Base-by-base conservation (phyloP, 2,113 vertebrate genomes). In the Hirundichthys speculiger region DNA sequence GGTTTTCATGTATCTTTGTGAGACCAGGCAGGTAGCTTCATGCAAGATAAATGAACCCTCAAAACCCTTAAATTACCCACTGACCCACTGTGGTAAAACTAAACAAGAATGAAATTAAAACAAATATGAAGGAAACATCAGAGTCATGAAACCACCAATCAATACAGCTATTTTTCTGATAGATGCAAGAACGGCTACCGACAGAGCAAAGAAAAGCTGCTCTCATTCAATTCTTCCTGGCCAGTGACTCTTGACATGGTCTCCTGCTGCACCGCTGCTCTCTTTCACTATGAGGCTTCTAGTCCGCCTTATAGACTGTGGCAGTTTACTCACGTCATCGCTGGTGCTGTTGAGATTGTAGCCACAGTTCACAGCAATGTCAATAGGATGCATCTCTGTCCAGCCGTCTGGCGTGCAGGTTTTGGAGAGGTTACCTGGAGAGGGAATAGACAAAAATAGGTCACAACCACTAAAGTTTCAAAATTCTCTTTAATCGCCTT, bases 351-450 rank as follows among this genome's bases (percentile, higher is more conserved):
- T 95, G 66, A 91, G 76, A 63, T 95, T 91, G 25, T 93, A 93
- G 13, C 94, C 95, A 75, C 97, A 99, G 80, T 94, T 95, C 1
- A 86, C 0, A 0, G 85, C 2, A 0, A 98, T 96, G 0, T 93
- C 90, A 0, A 92, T 82, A 0, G 94, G 94, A 60, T 91, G 90
- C 85, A 96, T 92, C 1, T 90, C 87, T 0, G 94, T 93, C 96
- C 96, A 99, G 70, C 96, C 96, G 2, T 93, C 82, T 1, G 75
- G 90, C 0, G 96, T 97, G 59, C 97, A 99, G 70, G 85, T 95
- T 78, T 96, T 95, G 69, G 93, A 95, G 80, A 99, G 93, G 1
- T 96, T 97, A 47, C 94, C 97, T 99, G 77, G 2, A 59, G 65
- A 65, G 5, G 9, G 13, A 42, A 6, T n/a, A 57, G 48, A 40